phyloP scores from a whole-genome alignment of 2,113 vertebrate species.

The Euleptes europaea region DNA sequence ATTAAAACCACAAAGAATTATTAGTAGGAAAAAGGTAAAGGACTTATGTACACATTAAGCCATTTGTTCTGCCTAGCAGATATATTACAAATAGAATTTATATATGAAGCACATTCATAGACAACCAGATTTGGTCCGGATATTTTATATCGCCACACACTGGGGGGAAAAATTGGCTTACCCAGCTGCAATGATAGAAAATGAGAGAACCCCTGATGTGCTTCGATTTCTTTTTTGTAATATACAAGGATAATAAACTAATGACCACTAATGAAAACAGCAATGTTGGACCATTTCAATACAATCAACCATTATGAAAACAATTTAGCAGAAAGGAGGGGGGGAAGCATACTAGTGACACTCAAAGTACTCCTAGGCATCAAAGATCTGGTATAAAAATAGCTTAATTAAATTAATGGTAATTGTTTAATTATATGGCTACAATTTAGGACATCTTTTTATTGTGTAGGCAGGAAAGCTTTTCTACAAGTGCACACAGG shows the following conservation, averaged over 20 bases:
- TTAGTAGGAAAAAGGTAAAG: not conserved
- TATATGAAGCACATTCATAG: not conserved
- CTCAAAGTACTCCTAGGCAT: constrained; percentile 24
- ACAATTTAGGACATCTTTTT: constrained; percentile 23
- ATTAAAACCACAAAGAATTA: not conserved
- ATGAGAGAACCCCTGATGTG: not conserved
- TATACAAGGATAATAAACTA: not conserved
- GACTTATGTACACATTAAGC: not conserved
- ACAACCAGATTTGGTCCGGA: not conserved
- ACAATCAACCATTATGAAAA: constrained; percentile 42
- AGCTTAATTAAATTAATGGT: constrained; percentile 29
- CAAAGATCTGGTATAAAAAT: constrained; percentile 26
- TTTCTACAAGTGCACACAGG: constrained; percentile 13
- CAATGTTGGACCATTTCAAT: not conserved
- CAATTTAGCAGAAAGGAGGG: constrained; percentile 25
- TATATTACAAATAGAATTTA: not conserved
- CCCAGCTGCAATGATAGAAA: not conserved
- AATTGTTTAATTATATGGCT: constrained; percentile 51
- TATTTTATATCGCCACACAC: not conserved
- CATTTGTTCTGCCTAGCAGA: not conserved
- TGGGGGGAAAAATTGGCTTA: not conserved
- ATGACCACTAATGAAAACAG: constrained; percentile 11
- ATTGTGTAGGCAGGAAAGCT: constrained; percentile 22
- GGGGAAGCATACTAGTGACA: not conserved
- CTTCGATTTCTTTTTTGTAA: constrained; percentile 27